Evolutionary conservation across 2,888 invertebrate genomes (phyloP).

Genomic region (Parascotia fuliginaria): DNA sequence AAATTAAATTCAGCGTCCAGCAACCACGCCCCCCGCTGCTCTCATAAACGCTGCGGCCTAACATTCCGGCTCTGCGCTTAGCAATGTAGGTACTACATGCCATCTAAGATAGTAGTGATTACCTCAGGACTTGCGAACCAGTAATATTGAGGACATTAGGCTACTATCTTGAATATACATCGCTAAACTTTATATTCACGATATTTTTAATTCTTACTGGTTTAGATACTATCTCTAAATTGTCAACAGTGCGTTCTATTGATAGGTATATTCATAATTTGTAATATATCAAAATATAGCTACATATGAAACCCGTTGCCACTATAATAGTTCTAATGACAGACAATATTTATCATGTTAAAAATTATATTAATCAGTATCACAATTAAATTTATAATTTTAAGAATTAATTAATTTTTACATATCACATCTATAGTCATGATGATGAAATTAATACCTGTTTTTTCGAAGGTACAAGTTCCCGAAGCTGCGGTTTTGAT

Average conservation of each 20-base stretch:
- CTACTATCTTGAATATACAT: conserved; percentile 43
- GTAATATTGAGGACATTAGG: conserved; percentile 58
- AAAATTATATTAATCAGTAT: background rate
- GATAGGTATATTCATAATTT: background rate
- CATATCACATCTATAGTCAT: too few species aligned
- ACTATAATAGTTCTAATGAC: background rate
- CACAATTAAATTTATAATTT: background rate
- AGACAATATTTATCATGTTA: background rate
- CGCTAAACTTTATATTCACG: conserved; percentile 29
- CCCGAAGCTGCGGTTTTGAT: too few species aligned
- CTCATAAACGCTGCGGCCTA: conserved; percentile 25
- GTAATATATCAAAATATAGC: too few species aligned
- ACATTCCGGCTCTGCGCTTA: conserved; percentile 40
- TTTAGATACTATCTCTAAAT: conserved; percentile 15
- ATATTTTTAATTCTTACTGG: conserved; percentile 25
- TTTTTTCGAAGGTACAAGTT: too few species aligned
- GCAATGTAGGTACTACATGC: conserved; percentile 44
- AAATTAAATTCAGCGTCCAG: conserved; percentile 12
- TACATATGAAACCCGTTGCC: background rate
- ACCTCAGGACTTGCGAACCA: conserved; percentile 51
- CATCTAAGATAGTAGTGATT: conserved; percentile 56
- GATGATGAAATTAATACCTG: too few species aligned
- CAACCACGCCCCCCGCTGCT: conserved; percentile 19
- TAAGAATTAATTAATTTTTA: too few species aligned
- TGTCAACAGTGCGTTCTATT: background rate